Percentiles rank a stretch among this genome's conserved stretches.
Conservation (phyloP, 1,140 invertebrate species). For the Meloidogyne hapla region DNA sequence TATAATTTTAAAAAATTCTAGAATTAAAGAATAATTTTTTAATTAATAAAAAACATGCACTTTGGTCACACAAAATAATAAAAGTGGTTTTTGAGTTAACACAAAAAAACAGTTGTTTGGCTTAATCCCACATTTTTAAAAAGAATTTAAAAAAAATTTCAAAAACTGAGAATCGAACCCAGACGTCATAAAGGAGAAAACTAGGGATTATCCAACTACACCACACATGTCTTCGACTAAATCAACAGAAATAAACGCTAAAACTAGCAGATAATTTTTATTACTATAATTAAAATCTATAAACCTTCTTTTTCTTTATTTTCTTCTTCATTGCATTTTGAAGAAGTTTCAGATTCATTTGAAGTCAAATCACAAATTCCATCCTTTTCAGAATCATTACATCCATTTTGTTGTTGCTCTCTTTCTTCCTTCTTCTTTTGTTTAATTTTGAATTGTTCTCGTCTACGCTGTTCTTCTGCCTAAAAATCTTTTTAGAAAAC, state of each 20-base stretch:
- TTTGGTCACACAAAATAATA: no score
- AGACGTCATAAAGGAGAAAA: no score
- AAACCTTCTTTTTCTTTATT: background rate
- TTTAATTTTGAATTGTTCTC: slow-evolving; percentile 23
- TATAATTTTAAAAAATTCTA: background rate
- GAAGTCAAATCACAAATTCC: background rate
- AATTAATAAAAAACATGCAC: background rate
- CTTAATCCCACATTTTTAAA: no score
- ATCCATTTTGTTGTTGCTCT: background rate
- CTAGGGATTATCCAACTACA: no score
- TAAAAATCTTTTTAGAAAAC: background rate
- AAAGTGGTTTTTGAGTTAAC: no score
- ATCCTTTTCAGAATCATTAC: background rate
- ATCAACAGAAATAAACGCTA: no score
- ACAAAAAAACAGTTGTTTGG: no score
- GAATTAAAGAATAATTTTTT: background rate
- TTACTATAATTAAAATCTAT: background rate
- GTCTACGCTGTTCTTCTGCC: slow-evolving; percentile 47
- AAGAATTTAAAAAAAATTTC: no score
- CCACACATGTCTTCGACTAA: no score
- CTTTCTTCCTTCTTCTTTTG: slow-evolving; percentile 4
- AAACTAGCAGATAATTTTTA: no score
- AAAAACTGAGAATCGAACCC: no score
- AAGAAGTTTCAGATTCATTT: background rate
- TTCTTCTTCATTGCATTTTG: background rate